phyloP scores from a whole-genome alignment of 2,888 invertebrate species.

The Orchesella flavescens region DNA sequence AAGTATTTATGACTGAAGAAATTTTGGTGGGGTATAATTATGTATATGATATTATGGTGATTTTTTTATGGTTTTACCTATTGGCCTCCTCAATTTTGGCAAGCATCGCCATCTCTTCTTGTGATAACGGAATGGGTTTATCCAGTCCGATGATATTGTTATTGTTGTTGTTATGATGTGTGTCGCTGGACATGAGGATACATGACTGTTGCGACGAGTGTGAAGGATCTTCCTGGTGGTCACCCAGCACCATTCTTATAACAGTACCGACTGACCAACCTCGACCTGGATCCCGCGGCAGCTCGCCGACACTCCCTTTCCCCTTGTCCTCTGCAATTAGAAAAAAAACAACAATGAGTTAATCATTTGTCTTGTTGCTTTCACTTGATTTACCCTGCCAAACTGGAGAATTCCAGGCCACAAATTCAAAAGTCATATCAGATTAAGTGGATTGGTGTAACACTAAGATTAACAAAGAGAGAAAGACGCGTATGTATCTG shows the following conservation, averaged over 20 bases:
- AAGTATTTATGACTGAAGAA: neutral
- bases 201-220: constrained; percentile 66
- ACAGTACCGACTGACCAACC: constrained; percentile 65
- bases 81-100: constrained; percentile 97
- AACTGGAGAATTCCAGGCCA: no score
- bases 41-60: neutral
- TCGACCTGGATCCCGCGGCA: constrained; percentile 59
- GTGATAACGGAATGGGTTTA: constrained; percentile 73
- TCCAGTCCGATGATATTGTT: constrained; percentile 71
- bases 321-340: constrained; percentile 55
- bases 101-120: constrained; percentile 89
- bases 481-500: no score
- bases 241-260: constrained; percentile 70
- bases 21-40: neutral
- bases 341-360: neutral
- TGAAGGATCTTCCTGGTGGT: constrained; percentile 65
- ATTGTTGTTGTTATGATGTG: constrained; percentile 70
- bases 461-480: no score
- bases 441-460: no score
- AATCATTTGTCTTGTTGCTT: no score
- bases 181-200: constrained; percentile 70
- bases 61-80: constrained; percentile 76
- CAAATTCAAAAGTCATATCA: no score
- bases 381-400: no score
- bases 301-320: constrained; percentile 57